Conservation (phyloP, 2,888 invertebrate species). For the Platycnemis pennipes region DNA sequence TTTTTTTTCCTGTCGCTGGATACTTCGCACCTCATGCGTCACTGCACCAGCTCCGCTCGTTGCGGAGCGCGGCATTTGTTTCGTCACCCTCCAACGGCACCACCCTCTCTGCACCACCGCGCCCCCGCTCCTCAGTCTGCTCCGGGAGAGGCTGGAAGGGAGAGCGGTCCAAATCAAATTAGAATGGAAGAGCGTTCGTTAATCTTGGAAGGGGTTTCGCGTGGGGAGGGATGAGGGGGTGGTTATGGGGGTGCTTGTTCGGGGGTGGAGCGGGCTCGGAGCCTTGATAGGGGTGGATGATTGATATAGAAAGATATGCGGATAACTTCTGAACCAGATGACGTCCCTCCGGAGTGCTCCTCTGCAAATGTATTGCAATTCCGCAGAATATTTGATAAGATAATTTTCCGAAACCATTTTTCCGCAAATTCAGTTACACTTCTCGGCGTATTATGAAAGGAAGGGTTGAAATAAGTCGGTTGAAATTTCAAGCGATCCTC, state of each 20-base stretch:
- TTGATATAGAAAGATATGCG: background rate
- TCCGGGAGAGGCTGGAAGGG: background rate
- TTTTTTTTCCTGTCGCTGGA: too few relatives aligned
- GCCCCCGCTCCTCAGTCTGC: background rate
- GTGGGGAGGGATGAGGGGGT: background rate
- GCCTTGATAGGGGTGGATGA: background rate
- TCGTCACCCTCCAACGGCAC: too few relatives aligned
- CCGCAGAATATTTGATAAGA: background rate
- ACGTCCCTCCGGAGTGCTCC: background rate
- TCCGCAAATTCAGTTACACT: background rate
- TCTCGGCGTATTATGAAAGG: background rate
- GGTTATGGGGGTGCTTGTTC: background rate
- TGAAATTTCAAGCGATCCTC: too few relatives aligned
- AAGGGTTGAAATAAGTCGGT: background rate
- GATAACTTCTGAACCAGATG: background rate
- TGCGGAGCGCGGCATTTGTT: too few relatives aligned
- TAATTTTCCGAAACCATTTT: background rate
- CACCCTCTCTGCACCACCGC: background rate
- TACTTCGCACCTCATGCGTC: too few relatives aligned
- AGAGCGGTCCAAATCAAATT: constrained; percentile 53
- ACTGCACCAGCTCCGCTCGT: too few relatives aligned
- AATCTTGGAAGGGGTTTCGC: constrained; percentile 37
- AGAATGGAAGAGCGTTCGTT: constrained; percentile 63
- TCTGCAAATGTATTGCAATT: background rate
- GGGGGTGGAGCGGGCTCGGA: background rate